Base-by-base conservation (phyloP, 2,888 invertebrate species). In the Plebejus melissa region DNA sequence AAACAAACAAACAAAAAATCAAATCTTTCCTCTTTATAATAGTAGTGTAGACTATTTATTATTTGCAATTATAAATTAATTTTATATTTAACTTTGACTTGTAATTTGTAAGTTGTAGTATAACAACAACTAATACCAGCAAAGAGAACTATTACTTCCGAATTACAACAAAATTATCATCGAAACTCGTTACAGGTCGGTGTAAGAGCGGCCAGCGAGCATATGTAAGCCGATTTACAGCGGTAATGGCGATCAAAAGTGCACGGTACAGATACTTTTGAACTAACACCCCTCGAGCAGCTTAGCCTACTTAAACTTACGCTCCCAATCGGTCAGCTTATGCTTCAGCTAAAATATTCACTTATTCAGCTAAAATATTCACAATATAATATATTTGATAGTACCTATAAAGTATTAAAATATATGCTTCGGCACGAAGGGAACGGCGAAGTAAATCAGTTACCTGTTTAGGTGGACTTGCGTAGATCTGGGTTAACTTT, bases 171-270 rank as follows among this genome's bases (percentile, higher is more conserved):
- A 16, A 13, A 54, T 16, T 54, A 54, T 46, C 0, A 0, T 46
- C 46, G 16, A 4, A 16, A 16, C 50, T 13, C 22, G 69, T 71
- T 74, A 74, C 75, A 38, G 4, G 5, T 16, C 78, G 71, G 78
- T 79, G 77, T 78, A 60, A 78, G 41, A 60, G 32, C 58, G 22
- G 76, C 70, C 69, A 50, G 13, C 74, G 69, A 77, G 75, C 76
- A 69, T 74, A 76, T 76, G 74, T 76, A 78, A 78, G 78, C 76
- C 72, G 78, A 76, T 77, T 77, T 75, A 75, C 70, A 75, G 57
- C n/a, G 38, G 70, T 74, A 76, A 76, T 76, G 32, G 70, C 74
- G 74, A 76, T 76, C 70, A 76, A 71, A 60, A 76, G 70, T 69
- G 60, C 46, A 74, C 58, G 41, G 65, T 60, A 50, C 74, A 54